Evolutionary conservation across 2,888 invertebrate species (phyloP), one percentile per base, ranked within the genome.

Genomic region (Masnerella sp.): DNA sequence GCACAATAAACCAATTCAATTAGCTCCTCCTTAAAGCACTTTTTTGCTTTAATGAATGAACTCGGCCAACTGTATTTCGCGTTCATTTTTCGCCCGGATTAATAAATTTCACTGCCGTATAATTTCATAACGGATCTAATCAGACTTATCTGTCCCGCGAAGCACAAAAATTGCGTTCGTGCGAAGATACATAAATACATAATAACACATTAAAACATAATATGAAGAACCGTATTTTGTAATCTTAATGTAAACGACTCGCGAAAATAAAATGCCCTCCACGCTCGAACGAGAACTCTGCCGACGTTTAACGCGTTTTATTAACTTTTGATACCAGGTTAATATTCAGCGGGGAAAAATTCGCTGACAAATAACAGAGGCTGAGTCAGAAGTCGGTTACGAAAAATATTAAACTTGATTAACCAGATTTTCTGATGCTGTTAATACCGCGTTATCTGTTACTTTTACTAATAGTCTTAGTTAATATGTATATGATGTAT

Each of bases 51-150:
- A 56, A 47, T 56, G 45, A 36, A 64, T 64, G 45, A 30, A 45
- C 28, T 20, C 47, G 30, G 5, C 14, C 12, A 51, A 67, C 42
- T 49, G 59, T 68, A 51, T 18, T 5, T 20, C 42, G 15, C 11
- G 36, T 58, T 42, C 22, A 67, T 40, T 62, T 62, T 62, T 62
- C 45, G 22, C 18, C 32, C 15, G 43, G 49, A 42, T 62, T 56
- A 56, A 62, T 70, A 70, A 62, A 71, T 71, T 71, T 71, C 58
- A 51, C 51, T 58, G 43, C 5, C 52, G 52, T 52, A 59, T 65
- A 59, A 65, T 71, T 65, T 71, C 22, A 59, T 65, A 71, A 65
- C 65, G 65, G 65, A 47, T 40, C 40, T 52, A 65, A 71, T 65
- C 71, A 22, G 15, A 51, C 43, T 65, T 65, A 71, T 71, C 71